phyloP scores from a whole-genome alignment of 2,888 invertebrate genomes.

The Cremastinae sp. region DNA sequence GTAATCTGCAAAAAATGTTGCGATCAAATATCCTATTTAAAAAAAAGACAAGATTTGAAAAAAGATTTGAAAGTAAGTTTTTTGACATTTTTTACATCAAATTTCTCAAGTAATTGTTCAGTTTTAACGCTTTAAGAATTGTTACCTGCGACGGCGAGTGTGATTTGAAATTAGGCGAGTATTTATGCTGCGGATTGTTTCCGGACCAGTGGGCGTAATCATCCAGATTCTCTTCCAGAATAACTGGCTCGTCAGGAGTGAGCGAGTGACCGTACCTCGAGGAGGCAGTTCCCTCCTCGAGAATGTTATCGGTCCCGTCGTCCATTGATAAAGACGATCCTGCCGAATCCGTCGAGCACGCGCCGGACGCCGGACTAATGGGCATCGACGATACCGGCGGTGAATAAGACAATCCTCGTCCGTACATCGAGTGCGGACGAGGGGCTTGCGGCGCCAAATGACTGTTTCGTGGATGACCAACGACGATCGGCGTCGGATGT shows the following conservation, averaged over 20 bases:
- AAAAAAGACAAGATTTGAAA: too few relatives aligned
- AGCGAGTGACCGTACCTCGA: slow-evolving; percentile 82
- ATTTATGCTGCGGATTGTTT: slow-evolving; percentile 73
- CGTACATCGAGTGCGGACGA: slow-evolving; percentile 81
- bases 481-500: slow-evolving; percentile 75
- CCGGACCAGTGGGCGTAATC: slow-evolving; percentile 81
- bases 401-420: slow-evolving; percentile 80
- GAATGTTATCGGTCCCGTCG: slow-evolving; percentile 82
- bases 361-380: slow-evolving; percentile 84
- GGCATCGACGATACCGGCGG: slow-evolving; percentile 83
- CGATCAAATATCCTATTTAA: too few relatives aligned
- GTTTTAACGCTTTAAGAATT: too few relatives aligned
- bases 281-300: slow-evolving; percentile 73
- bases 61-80: too few relatives aligned
- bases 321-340: slow-evolving; percentile 87
- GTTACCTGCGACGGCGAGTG: slow-evolving; percentile 81
- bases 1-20: too few relatives aligned
- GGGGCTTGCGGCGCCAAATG: slow-evolving; percentile 80
- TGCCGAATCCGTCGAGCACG: slow-evolving; percentile 85
- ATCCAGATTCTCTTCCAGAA: slow-evolving; percentile 85
- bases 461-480: slow-evolving; percentile 77
- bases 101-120: background rate
- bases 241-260: slow-evolving; percentile 85
- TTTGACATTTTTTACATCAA: background rate
- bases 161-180: slow-evolving; percentile 80